Conservation (phyloP, 2,888 invertebrate genomes). For the Drosophila sordidapex region DNA sequence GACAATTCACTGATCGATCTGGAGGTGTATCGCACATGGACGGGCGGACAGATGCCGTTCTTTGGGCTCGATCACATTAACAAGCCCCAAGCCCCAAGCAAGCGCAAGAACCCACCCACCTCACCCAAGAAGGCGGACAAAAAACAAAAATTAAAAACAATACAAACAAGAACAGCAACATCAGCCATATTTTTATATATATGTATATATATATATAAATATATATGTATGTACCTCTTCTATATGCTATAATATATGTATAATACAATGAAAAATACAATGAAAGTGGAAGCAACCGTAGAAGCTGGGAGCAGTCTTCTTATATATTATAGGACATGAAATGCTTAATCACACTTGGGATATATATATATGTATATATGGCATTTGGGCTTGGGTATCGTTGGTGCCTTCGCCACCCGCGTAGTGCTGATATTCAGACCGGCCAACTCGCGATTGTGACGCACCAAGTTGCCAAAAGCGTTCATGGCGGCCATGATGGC, state of each 20-base stretch:
- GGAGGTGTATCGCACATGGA: conserved; percentile 83
- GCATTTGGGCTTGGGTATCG: no score
- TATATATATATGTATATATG: no score
- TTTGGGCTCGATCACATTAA: conserved; percentile 98
- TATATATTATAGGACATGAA: background rate
- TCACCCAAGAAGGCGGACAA: conserved; percentile 97
- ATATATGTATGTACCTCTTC: background rate
- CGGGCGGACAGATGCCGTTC: conserved; percentile 91
- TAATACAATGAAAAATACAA: background rate
- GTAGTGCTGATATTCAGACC: no score
- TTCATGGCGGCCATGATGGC: no score
- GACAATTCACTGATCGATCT: conserved; percentile 86
- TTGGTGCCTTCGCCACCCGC: no score
- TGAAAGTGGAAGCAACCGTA: background rate
- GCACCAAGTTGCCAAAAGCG: no score
- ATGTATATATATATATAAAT: background rate
- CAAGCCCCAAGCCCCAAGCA: conserved; percentile 98
- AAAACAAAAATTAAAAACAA: conserved; percentile 57
- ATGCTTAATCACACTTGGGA: no score
- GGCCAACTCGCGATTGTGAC: no score
- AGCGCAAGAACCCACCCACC: conserved; percentile 94
- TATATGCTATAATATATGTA: background rate
- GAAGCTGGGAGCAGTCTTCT: background rate
- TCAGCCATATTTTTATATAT: background rate
- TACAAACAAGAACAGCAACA: background rate